Evolutionary conservation across 1,140 invertebrate genomes (phyloP), one percentile per base, ranked within the genome.

Genomic region (Ceratina japonica): DNA sequence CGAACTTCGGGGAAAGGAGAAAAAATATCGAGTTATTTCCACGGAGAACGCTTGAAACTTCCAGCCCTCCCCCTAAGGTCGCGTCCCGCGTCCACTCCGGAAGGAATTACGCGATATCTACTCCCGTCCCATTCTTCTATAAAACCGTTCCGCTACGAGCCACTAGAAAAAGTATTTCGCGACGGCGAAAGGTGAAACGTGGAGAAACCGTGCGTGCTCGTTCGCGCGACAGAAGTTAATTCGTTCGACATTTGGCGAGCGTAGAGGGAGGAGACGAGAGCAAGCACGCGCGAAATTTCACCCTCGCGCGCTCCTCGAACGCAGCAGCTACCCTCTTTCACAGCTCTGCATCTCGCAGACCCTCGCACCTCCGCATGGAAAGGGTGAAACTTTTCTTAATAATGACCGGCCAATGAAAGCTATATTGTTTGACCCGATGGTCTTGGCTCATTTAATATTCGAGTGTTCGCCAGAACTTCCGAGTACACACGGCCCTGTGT

Each of bases 371-470:
- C 37, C 37, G 72, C 59, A 70, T 49, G 16, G n/a, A 70, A 76
- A 62, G 74, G 83, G 52, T 44, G 75, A 82, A 85, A 72, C 83
- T 75, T 73, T 75, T 75, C 84, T 84, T 85, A 86, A 86, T 85
- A 85, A 86, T 85, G 85, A 79, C 84, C 69, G 75, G 75, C 65
- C 84, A 79, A 85, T 85, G 70, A 79, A 68, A 70, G 79, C 75
- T 68, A 82, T 75, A 84, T 79, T 84, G 79, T 54, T 49, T 52
- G 74, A 84, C 59, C 72, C 83, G 75, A 79, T 84, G 71, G 59
- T 44, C 79, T 82, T 31, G 49, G 24, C 61, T 61, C 75, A 62
- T 85, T 74, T 79, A 79, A 71, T 79, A 82, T 79, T 85, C 77
- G 69, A 82, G 79, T 63, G 66, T 72, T 62, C 54, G 8, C 61